These are phyloP conservation scores for Rotaria macrura DNA, from an alignment of 2,888 invertebrate genomes.

Conservation along the genomic window DNA sequence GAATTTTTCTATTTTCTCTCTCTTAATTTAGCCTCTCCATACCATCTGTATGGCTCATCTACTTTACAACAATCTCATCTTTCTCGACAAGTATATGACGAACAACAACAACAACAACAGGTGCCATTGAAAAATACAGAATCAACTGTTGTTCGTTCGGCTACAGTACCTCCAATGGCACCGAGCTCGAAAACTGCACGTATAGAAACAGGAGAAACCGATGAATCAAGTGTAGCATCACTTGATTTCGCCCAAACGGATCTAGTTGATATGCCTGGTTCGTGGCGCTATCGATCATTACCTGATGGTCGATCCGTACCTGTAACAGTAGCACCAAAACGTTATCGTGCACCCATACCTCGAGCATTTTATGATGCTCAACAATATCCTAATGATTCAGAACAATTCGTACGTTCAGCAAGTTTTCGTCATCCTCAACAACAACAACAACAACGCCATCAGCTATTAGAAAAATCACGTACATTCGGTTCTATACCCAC, in stretches of 20 bases:
- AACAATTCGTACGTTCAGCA: not conserved
- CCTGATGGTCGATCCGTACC: not conserved
- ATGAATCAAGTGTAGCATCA: constrained; percentile 15
- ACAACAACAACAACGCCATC: not conserved
- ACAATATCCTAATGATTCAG: not conserved
- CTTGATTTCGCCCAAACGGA: not conserved
- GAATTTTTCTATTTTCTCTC: not conserved
- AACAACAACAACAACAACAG: constrained; percentile 15
- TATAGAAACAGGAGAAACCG: not conserved
- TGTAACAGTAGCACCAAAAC: not conserved
- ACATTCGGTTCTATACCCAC: not conserved
- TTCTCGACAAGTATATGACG: not conserved
- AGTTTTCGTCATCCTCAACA: not conserved
- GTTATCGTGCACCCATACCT: not conserved
- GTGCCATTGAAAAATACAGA: not conserved
- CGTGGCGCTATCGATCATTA: not conserved
- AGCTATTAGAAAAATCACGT: not conserved
- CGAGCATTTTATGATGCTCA: not conserved
- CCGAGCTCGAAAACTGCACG: not conserved
- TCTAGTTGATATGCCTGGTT: not conserved
- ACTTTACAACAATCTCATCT: not conserved
- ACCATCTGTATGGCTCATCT: not conserved
- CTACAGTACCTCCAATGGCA: not conserved
- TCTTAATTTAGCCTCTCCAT: not conserved
- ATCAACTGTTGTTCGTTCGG: not conserved